phyloP scores from a whole-genome alignment of 2,797 vertebrate species.

The Cyclopterus lumpus region DNA sequence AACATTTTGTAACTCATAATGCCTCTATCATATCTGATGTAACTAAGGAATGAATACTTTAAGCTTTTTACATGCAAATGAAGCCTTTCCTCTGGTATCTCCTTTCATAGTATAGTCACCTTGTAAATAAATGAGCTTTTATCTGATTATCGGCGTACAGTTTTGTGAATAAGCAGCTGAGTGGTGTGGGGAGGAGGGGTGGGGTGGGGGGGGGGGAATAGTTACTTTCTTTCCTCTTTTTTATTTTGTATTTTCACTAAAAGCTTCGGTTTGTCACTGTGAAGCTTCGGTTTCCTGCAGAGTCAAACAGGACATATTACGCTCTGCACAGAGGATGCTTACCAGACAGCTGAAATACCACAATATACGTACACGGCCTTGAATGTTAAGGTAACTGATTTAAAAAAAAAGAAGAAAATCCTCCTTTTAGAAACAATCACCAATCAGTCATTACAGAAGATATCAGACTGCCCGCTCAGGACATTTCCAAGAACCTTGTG shows the following conservation, averaged over 20 bases:
- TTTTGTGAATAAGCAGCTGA: background rate
- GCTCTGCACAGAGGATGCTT: background rate
- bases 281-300: slow-evolving; percentile 7
- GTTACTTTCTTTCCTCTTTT: background rate
- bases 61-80: background rate
- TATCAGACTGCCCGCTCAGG: background rate
- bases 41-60: background rate
- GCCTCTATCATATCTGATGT: background rate
- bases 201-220: no score
- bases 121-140: background rate
- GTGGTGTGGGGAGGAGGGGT: no score
- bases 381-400: no score
- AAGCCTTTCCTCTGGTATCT: background rate
- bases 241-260: background rate
- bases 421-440: slow-evolving; percentile 2
- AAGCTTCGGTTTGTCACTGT: background rate
- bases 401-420: no score
- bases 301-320: background rate
- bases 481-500: slow-evolving; percentile 22
- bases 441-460: slow-evolving; percentile 9
- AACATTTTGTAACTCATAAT: background rate
- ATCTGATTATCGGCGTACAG: background rate
- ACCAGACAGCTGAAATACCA: background rate
- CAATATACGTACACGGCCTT: no score
- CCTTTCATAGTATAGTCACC: background rate